Base-by-base conservation (phyloP, 1,140 invertebrate species). In the Drosophila obscura region DNA sequence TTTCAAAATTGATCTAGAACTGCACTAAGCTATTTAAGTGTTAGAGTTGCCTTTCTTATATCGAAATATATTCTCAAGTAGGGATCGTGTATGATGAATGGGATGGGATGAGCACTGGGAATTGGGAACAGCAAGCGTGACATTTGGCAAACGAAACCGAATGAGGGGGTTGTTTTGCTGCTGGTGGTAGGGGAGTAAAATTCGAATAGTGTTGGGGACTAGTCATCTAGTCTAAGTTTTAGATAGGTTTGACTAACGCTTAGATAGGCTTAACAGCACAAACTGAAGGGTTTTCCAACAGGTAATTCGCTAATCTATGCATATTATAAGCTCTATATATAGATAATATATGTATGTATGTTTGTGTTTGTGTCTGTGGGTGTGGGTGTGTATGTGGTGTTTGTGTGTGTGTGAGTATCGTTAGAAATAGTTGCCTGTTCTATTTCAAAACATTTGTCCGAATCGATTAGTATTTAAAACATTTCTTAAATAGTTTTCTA, bases 401-500 rank as follows among this genome's bases (percentile, higher is more conserved):
- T 2, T 43, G 31, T 41, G n/a, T 60, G 45, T 41, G 35, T 28
- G 28, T 61, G 28, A 46, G 31, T 56, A 8, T 35, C 19, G 13
- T 43, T 5, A 13, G 39, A 44, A 53, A 44, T 62, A 51, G 66
- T 24, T 65, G 24, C 44, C 48, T 61, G 24, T 74, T 60, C 48
- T 68, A 59, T 64, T 69, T 48, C 28, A 60, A 63, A 66, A 66
- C 65, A 73, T 58, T 69, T 48, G 61, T 65, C 58, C 67, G 69
- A 64, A 62, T 83, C 73, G 69, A 68, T 72, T 72, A 81, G 67
- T 87, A 85, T 76, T 87, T 87, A 90, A 90, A 90, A 90, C 73
- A 62, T 81, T 73, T 84, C 88, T 80, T 90, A 84, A 84, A 84
- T 87, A 85, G 68, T 77, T 80, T 55, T 88, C 69, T 88, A 90